phyloP scores from a whole-genome alignment of 2,797 vertebrate genomes.

The Brachymystax lenok region DNA sequence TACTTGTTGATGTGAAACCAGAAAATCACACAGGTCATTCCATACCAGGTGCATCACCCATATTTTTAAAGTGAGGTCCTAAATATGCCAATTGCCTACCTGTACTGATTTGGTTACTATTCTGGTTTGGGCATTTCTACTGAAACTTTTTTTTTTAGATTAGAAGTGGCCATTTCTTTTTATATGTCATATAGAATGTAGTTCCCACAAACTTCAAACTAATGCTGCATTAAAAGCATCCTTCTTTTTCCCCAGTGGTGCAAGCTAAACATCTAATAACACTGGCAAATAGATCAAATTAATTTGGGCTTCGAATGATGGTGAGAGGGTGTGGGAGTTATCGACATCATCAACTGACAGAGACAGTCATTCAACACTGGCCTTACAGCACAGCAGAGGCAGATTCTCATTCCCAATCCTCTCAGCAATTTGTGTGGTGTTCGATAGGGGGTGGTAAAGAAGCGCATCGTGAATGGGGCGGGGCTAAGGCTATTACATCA shows the following conservation, averaged over 20 bases:
- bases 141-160: not conserved
- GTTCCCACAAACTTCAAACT: not conserved
- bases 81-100: not conserved
- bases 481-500: constrained; percentile 52
- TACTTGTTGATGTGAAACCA: not conserved
- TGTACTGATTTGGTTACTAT: not conserved
- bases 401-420: constrained; percentile 13
- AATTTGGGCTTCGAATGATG: not conserved
- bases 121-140: not conserved
- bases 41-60: not conserved
- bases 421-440: not conserved
- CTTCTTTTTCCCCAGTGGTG: not conserved
- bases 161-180: not conserved
- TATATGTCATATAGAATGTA: not conserved
- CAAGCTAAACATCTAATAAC: not conserved
- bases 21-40: not conserved
- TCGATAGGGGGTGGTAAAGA: constrained; percentile 51
- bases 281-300: not conserved
- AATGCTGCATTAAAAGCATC: not conserved
- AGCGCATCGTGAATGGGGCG: constrained; percentile 64
- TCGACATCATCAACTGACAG: not conserved
- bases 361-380: not conserved
- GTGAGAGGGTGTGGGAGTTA: no score
- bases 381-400: not conserved
- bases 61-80: not conserved